Conservation (phyloP, 2,797 vertebrate genomes). For the Oreochromis grahami region DNA sequence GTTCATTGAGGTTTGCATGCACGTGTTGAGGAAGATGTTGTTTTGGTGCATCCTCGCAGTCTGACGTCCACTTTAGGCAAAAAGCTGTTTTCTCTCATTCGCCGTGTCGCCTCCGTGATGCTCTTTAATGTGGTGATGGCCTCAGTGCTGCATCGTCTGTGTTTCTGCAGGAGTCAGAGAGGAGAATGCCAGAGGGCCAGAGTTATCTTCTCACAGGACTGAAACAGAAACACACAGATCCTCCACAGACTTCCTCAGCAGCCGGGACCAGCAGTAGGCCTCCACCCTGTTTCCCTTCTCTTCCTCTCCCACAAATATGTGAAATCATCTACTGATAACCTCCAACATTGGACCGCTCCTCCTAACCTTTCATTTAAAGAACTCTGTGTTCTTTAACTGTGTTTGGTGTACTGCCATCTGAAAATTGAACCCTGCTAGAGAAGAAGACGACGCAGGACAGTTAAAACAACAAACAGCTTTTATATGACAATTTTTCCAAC, state of each 20-base stretch:
- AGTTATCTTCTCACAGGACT: conserved; percentile 74
- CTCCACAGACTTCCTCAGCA: conserved; percentile 78
- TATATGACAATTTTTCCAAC: neutral
- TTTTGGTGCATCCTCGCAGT: neutral
- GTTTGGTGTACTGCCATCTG: neutral
- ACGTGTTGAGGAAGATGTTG: neutral
- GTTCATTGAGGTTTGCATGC: neutral
- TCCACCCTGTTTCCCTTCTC: neutral
- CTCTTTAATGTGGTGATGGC: neutral
- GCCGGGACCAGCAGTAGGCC: conserved; percentile 79
- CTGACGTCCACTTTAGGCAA: neutral
- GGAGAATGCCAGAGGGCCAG: conserved; percentile 75
- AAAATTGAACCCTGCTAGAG: neutral
- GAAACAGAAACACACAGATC: conserved; percentile 81
- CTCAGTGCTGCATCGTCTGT: neutral
- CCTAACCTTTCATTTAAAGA: neutral
- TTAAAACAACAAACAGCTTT: neutral
- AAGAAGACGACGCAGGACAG: neutral
- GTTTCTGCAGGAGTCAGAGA: conserved; percentile 76
- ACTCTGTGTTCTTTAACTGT: neutral
- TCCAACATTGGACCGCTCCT: neutral
- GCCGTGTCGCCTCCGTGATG: neutral
- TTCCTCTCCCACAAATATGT: neutral
- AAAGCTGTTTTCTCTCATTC: rapidly evolving
- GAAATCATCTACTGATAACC: neutral